Conservation (phyloP, 2,888 invertebrate genomes). For the Pterostichus niger region DNA sequence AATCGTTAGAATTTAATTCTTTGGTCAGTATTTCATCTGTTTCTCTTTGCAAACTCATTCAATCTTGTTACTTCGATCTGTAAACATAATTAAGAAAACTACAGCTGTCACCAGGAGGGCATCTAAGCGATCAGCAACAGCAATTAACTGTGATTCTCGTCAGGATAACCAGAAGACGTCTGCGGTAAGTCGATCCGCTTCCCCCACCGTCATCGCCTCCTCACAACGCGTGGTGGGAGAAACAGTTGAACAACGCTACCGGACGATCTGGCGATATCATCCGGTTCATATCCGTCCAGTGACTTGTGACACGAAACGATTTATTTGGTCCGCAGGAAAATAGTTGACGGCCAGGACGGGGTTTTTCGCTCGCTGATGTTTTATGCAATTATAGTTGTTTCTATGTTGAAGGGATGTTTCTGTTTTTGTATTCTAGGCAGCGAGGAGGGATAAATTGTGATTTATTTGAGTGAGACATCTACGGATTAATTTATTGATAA, state of each 20-base stretch:
- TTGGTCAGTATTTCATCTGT: background rate
- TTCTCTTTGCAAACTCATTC: background rate
- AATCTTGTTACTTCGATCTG: background rate
- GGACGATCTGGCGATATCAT: conserved; percentile 58
- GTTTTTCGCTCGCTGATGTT: conserved; percentile 37
- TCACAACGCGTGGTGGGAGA: background rate
- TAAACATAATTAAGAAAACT: conserved; percentile 50
- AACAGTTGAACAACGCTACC: conserved; percentile 37
- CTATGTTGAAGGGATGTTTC: conserved; percentile 10
- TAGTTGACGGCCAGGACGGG: conserved; percentile 25
- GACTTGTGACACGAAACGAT: conserved; percentile 23
- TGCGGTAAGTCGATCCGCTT: conserved; percentile 25
- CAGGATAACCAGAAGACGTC: conserved; percentile 33
- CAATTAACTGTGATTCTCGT: conserved; percentile 52
- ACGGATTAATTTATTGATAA: conserved; percentile 21
- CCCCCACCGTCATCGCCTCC: background rate
- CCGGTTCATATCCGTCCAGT: conserved; percentile 51
- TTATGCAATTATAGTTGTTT: conserved; percentile 45
- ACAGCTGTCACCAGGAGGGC: conserved; percentile 41
- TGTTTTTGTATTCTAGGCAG: conserved; percentile 17
- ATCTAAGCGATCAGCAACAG: conserved; percentile 16
- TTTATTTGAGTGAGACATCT: background rate
- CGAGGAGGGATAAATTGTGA: conserved; percentile 32
- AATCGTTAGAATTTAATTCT: no score
- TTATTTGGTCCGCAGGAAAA: conserved; percentile 26